Conservation (phyloP, 2,113 vertebrate genomes). For the Pheucticus melanocephalus region DNA sequence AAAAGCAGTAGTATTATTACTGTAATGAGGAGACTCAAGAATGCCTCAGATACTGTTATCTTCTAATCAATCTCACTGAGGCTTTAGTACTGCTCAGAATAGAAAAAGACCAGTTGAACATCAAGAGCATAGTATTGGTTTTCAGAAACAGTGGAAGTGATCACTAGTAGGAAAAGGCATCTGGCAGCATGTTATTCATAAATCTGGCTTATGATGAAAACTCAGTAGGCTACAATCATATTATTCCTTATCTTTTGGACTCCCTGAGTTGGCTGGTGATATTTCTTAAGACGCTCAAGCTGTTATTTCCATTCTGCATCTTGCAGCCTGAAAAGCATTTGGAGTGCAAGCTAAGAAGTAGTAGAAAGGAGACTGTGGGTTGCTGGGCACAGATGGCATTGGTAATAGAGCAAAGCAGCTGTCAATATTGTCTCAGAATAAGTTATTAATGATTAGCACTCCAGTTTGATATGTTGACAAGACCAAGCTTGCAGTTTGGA, state of each 20-base stretch:
- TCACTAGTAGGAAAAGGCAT: not conserved
- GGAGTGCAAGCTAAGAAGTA: not conserved
- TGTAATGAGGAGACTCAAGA: not conserved
- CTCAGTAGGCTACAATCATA: not conserved
- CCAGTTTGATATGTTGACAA: constrained; percentile 18
- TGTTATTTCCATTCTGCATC: constrained; percentile 30
- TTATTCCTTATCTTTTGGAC: not conserved
- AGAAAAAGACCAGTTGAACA: not conserved
- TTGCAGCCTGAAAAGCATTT: not conserved
- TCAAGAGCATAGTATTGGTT: not conserved
- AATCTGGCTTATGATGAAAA: not conserved
- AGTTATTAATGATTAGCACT: constrained; percentile 48
- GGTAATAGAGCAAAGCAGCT: constrained; percentile 28
- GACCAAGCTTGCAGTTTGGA: constrained; percentile 29
- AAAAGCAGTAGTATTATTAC: not conserved
- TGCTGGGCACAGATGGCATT: constrained; percentile 19
- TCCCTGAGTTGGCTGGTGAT: not conserved
- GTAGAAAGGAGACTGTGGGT: not conserved
- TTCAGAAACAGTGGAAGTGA: not conserved
- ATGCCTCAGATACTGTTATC: not conserved
- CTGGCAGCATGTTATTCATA: not conserved
- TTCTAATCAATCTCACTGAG: not conserved
- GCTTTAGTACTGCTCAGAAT: not conserved
- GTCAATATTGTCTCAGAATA: constrained; percentile 43
- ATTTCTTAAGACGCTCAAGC: constrained; percentile 17